These are phyloP conservation scores for Calidris pygmaea DNA, from an alignment of 2,113 vertebrate species.

Conservation along the genomic window DNA sequence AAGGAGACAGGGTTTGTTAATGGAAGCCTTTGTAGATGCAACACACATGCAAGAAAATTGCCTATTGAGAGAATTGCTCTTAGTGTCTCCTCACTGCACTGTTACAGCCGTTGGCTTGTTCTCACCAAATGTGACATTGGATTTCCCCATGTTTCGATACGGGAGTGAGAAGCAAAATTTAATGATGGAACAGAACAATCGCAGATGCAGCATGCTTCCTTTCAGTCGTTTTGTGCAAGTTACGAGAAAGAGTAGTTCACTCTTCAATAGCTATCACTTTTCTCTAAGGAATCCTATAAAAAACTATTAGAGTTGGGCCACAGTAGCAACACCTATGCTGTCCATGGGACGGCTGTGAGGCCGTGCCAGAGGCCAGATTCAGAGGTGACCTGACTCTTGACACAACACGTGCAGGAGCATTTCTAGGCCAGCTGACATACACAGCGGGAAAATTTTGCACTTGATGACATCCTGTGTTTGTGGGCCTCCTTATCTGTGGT, in stretches of 20 bases:
- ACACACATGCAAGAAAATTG: not conserved
- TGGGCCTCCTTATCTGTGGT: not conserved
- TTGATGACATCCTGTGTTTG: fast-evolving
- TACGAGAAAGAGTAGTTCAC: not conserved
- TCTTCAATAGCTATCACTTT: not conserved
- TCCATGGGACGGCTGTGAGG: fast-evolving
- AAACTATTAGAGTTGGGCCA: not conserved
- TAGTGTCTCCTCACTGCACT: not conserved
- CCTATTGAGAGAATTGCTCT: not conserved
- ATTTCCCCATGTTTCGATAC: not conserved
- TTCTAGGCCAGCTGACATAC: not conserved
- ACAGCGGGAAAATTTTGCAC: not conserved
- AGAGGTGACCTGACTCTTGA: not conserved
- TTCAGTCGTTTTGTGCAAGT: not conserved
- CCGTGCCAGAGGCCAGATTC: not conserved
- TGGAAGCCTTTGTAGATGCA: not conserved
- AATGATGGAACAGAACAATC: not conserved
- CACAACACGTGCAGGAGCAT: not conserved
- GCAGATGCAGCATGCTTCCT: not conserved
- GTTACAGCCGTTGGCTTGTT: not conserved
- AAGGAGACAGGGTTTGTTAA: not conserved
- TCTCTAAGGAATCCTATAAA: not conserved
- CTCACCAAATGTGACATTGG: not conserved
- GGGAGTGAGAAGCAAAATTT: not conserved
- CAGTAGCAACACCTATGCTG: not conserved